Evolutionary conservation across 2,113 vertebrate genomes (phyloP).

Genomic region (Petroica traversi): DNA sequence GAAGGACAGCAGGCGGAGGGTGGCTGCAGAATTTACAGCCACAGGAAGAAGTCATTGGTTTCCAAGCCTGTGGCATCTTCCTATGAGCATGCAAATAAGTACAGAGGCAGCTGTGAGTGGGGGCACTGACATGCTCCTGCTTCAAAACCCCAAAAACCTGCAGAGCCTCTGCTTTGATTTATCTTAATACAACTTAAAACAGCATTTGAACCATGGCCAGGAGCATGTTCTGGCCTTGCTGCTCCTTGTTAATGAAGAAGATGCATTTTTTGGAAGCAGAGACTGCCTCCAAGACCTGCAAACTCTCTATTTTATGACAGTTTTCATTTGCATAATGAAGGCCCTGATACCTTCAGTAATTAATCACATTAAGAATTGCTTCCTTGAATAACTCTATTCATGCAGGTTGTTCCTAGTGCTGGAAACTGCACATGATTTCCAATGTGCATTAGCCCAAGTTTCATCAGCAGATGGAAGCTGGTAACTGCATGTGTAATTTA

Average conservation of each 20-base stretch:
- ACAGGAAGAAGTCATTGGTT: background rate
- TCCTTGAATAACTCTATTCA: conserved; percentile 48
- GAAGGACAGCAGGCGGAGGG: background rate
- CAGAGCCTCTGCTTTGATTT: background rate
- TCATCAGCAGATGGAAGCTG: conserved; percentile 67
- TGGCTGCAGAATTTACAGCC: background rate
- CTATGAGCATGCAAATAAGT: background rate
- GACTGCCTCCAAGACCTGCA: conserved; percentile 14
- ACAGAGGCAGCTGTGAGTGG: background rate
- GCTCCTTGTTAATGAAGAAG: background rate
- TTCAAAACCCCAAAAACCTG: background rate
- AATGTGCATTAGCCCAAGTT: conserved; percentile 39
- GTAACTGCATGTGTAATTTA: conserved; percentile 63
- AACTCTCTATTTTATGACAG: conserved; percentile 41
- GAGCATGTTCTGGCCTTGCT: background rate
- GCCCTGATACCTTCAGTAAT: conserved; percentile 53
- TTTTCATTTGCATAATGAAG: conserved; percentile 64
- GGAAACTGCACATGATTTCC: conserved; percentile 45
- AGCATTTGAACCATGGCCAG: fast-evolving
- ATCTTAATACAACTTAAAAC: background rate
- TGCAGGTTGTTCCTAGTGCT: conserved; percentile 37
- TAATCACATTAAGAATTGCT: conserved; percentile 64
- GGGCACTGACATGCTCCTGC: background rate
- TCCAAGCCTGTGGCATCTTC: background rate
- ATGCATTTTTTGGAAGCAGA: conserved; percentile 3